Evolutionary conservation across 2,888 invertebrate species (phyloP).

Genomic region (Ophraella communa): DNA sequence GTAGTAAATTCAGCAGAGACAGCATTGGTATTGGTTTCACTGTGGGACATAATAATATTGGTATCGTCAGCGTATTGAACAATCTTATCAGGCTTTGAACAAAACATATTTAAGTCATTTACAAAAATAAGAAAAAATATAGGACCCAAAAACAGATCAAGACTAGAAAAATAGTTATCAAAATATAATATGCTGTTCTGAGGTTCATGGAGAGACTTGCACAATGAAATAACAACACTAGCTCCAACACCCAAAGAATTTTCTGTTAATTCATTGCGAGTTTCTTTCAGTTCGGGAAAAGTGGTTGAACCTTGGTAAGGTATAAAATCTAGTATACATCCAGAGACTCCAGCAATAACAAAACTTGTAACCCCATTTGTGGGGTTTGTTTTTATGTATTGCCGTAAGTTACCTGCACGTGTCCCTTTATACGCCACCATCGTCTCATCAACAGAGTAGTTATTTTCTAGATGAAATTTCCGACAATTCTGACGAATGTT

Average conservation of each 20-base stretch:
- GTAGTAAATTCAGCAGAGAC: too few relatives aligned
- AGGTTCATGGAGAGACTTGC: constrained; percentile 25
- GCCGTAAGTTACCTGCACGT: constrained; percentile 23
- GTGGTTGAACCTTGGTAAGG: constrained; percentile 24
- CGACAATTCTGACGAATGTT: too few relatives aligned
- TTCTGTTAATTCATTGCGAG: constrained; percentile 23
- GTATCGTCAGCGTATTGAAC: too few relatives aligned
- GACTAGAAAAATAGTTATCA: constrained; percentile 25
- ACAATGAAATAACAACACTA: constrained; percentile 26
- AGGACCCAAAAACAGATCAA: constrained; percentile 19
- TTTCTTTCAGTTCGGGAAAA: too few relatives aligned
- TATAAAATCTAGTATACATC: constrained; percentile 25
- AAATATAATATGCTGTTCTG: constrained; percentile 14
- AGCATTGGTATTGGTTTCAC: too few relatives aligned
- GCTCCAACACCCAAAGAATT: constrained; percentile 15
- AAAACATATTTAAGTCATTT: too few relatives aligned
- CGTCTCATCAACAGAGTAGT: too few relatives aligned
- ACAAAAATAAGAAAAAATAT: too few relatives aligned
- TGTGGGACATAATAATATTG: too few relatives aligned
- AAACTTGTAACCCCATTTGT: constrained; percentile 28
- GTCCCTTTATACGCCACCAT: too few relatives aligned
- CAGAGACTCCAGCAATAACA: constrained; percentile 16
- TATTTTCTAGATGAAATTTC: too few relatives aligned
- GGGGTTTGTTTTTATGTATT: constrained; percentile 25
- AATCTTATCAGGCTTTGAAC: too few relatives aligned